Percentiles rank a stretch among this genome's conserved stretches.
Conservation (phyloP, 2,113 vertebrate genomes). For the Dicerorhinus sumatrensis region DNA sequence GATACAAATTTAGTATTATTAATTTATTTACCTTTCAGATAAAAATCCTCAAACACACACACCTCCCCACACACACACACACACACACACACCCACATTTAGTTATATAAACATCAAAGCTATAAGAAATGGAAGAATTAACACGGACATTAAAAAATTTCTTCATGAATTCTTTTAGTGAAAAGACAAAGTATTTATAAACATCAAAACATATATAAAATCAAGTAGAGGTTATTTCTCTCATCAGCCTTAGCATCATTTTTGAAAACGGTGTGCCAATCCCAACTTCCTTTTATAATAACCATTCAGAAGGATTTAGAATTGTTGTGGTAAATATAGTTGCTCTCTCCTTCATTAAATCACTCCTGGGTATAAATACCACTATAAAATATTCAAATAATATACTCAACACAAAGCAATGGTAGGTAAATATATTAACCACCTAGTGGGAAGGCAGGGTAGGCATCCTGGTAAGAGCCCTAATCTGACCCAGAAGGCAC, state of each 20-base stretch:
- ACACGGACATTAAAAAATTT: background rate
- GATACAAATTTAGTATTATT: background rate
- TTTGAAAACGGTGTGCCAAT: background rate
- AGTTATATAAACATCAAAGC: background rate
- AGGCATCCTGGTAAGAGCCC: background rate
- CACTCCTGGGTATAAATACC: background rate
- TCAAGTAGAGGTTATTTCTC: background rate
- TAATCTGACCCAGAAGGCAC: background rate
- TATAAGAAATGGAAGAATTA: background rate
- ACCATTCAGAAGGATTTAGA: background rate
- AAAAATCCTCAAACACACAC: background rate
- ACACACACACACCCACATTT: background rate
- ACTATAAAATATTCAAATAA: background rate
- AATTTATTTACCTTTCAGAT: background rate
- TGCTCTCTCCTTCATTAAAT: background rate
- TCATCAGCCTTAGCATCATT: background rate
- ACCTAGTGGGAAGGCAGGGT: background rate
- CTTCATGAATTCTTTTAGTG: background rate
- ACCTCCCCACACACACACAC: background rate
- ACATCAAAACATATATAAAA: background rate
- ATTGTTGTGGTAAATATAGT: background rate
- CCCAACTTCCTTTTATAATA: background rate
- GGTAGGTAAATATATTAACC: background rate
- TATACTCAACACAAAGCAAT: background rate
- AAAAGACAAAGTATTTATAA: slow-evolving; percentile 12